Percentiles rank a stretch among this genome's conserved stretches.
Evolutionary conservation across 2,113 vertebrate species (phyloP).

Genomic region (Nibea albiflora): DNA sequence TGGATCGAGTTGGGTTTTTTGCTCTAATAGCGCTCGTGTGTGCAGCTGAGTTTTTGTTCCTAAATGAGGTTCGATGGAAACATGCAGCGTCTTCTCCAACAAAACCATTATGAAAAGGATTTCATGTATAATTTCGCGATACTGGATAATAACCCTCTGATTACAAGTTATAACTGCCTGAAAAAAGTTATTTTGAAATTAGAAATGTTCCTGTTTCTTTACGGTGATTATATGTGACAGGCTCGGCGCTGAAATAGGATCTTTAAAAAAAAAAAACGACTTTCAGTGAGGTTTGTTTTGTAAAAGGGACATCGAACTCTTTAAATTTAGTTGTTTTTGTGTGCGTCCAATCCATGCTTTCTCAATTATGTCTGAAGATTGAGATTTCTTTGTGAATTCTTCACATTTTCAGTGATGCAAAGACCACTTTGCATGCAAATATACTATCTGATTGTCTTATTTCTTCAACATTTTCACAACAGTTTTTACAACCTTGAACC

Average conservation of each 20-base stretch:
- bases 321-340: too few species aligned
- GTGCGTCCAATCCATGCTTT: too few species aligned
- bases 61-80: conserved; percentile 9
- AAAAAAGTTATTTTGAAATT: conserved; percentile 12
- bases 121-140: conserved; percentile 33
- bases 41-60: neutral
- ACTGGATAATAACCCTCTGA: conserved; percentile 26
- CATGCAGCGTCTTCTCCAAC: neutral
- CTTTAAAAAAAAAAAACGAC: neutral
- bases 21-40: conserved; percentile 1
- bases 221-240: conserved; percentile 31
- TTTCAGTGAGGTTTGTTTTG: too few species aligned
- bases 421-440: too few species aligned
- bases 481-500: too few species aligned
- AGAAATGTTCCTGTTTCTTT: neutral
- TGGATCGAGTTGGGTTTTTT: conserved; percentile 4
- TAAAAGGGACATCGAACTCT: too few species aligned
- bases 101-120: conserved; percentile 2
- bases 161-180: neutral
- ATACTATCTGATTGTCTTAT: too few species aligned
- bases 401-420: too few species aligned
- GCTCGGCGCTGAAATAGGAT: neutral
- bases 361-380: too few species aligned
- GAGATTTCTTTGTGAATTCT: too few species aligned
- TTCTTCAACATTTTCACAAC: too few species aligned